Base-by-base conservation (phyloP, 2,113 vertebrate genomes). In the Lophochroa leadbeateri region DNA sequence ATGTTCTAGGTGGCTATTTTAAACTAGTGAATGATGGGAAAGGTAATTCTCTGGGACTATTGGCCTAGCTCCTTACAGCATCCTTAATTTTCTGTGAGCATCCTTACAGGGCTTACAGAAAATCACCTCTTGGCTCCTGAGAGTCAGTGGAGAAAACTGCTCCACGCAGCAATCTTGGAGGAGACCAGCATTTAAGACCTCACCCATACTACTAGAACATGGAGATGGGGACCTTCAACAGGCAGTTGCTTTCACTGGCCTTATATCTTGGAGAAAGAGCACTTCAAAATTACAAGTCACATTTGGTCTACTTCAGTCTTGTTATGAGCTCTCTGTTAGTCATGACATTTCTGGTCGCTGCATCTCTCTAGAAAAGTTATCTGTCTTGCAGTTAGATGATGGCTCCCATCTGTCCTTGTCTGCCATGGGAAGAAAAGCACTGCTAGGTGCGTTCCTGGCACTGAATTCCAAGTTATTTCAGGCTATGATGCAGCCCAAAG, bases 131-230 rank as follows among this genome's bases (percentile, higher is more conserved):
- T 85, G 74, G 25, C 75, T 75, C 52, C 67, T 55, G 47, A 44
- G 33, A 72, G 23, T 43, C 29, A 10, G 24, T 43, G 69, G 49
- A 76, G 41, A 82, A 72, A 76, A 44, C 27, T 75, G 50, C 21
- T 21, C 27, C 47, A 16, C 0, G 2, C 39, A 61, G n/a, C 47
- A 31, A 6, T 29, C 79, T 21, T 0, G 0, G 70, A 71, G 47
- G 37, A 92, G 63, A 15, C 16, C 39, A 49, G 1, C 31, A 2
- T 35, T 78, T 71, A 47, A 82, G 68, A 55, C 50, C 17, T 67
- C 46, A 29, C 18, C 17, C 6, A 2, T 17, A 2, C 25, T 43
- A 1, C 39, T n/a, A 17, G 41, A 43, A 9, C 1, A 1, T 47
- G 43, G 60, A 74, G 23, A 2, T 6, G 37, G 31, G 24, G 55